Conservation (phyloP, 2,113 vertebrate species). For the Sula dactylatra region DNA sequence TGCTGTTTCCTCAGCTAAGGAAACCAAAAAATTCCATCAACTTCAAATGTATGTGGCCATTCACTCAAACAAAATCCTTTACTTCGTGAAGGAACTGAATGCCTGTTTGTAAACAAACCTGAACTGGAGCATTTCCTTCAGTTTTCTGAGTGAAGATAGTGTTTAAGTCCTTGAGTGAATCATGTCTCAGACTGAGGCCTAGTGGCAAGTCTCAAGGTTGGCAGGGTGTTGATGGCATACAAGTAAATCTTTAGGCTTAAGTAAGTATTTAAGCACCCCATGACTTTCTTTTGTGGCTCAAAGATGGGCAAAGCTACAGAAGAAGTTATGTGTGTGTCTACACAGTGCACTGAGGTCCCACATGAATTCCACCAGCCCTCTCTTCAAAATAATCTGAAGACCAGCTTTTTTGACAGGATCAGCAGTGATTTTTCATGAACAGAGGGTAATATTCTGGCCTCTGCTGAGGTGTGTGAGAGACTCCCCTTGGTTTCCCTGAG, state of each 20-base stretch:
- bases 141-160: neutral
- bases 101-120: neutral
- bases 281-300: neutral
- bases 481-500: neutral
- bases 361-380: neutral
- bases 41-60: neutral
- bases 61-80: neutral
- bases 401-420: neutral
- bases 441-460: neutral
- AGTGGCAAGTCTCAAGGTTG: neutral
- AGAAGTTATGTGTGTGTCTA: neutral
- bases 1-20: neutral
- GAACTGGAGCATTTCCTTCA: neutral
- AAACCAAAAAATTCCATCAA: neutral
- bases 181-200: neutral
- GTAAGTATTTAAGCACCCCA: neutral
- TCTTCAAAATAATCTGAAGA: neutral
- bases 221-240: neutral
- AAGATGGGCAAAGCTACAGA: neutral
- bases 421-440: neutral
- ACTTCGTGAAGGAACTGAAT: neutral
- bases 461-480: neutral
- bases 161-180: neutral
- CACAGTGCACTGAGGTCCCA: neutral
- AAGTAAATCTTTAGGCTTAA: neutral